phyloP scores from a whole-genome alignment of 2,888 invertebrate genomes.

The Ochropleura plecta region DNA sequence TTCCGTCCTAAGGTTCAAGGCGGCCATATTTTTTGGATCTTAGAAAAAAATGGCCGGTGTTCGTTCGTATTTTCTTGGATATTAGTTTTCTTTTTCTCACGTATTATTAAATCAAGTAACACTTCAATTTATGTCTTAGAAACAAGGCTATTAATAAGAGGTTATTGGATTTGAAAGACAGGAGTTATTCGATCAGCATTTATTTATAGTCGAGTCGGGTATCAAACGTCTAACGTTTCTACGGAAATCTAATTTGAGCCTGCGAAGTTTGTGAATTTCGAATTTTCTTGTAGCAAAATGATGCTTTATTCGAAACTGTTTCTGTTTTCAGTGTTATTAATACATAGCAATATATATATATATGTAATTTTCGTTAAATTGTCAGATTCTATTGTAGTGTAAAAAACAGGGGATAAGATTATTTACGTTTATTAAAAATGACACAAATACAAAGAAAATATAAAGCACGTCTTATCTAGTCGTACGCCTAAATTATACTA shows the following conservation, averaged over 20 bases:
- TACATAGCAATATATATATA: neutral
- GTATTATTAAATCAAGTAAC: constrained; percentile 69
- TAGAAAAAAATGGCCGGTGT: constrained; percentile 63
- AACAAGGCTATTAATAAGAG: constrained; percentile 28
- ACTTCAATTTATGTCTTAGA: constrained; percentile 33
- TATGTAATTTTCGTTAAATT: too few relatives aligned
- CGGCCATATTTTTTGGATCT: constrained; percentile 64
- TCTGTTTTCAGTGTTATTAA: neutral
- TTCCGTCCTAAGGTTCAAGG: constrained; percentile 24
- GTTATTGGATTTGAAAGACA: constrained; percentile 49
- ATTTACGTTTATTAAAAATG: too few relatives aligned
- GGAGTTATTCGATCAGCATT: constrained; percentile 42
- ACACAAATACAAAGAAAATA: too few relatives aligned
- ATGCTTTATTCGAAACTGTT: constrained; percentile 22
- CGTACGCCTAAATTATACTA: too few relatives aligned
- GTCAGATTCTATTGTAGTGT: too few relatives aligned
- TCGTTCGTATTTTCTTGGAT: constrained; percentile 61
- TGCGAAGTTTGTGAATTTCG: constrained; percentile 29
- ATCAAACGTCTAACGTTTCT: constrained; percentile 46
- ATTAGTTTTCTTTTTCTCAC: constrained; percentile 70
- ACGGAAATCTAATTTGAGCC: constrained; percentile 43
- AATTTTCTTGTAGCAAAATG: constrained; percentile 28
- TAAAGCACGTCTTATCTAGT: too few relatives aligned
- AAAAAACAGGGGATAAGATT: too few relatives aligned
- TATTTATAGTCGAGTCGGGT: constrained; percentile 40